phyloP scores from a whole-genome alignment of 2,797 vertebrate genomes.

The Myotis vivesi region DNA sequence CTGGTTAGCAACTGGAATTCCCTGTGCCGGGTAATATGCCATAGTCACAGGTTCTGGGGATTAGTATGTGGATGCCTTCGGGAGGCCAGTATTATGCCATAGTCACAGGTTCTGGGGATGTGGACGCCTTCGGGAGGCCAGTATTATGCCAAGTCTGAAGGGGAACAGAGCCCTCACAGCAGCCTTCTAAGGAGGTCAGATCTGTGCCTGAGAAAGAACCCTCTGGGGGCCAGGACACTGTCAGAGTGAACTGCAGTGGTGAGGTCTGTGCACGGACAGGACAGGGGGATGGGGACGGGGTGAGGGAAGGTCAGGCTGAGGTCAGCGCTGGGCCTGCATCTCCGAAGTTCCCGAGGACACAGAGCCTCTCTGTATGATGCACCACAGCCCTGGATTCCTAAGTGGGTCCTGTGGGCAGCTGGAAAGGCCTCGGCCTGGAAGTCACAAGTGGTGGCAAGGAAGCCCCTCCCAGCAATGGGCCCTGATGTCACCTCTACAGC shows the following conservation, averaged over 20 bases:
- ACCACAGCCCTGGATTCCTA: background rate
- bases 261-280: background rate
- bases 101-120: background rate
- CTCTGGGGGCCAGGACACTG: background rate
- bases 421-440: background rate
- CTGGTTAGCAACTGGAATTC: background rate
- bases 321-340: background rate
- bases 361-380: background rate
- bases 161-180: background rate
- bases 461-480: background rate
- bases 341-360: background rate
- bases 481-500: background rate
- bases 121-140: background rate
- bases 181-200: background rate
- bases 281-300: too few species aligned
- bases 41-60: background rate
- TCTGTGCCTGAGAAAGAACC: background rate
- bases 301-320: background rate
- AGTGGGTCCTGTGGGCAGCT: background rate
- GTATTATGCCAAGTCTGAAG: background rate
- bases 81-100: background rate
- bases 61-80: background rate
- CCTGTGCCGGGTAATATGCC: background rate
- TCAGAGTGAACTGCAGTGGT: background rate
- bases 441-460: background rate